Conservation (phyloP, 1,140 invertebrate genomes). For the Nomia melanderi region DNA sequence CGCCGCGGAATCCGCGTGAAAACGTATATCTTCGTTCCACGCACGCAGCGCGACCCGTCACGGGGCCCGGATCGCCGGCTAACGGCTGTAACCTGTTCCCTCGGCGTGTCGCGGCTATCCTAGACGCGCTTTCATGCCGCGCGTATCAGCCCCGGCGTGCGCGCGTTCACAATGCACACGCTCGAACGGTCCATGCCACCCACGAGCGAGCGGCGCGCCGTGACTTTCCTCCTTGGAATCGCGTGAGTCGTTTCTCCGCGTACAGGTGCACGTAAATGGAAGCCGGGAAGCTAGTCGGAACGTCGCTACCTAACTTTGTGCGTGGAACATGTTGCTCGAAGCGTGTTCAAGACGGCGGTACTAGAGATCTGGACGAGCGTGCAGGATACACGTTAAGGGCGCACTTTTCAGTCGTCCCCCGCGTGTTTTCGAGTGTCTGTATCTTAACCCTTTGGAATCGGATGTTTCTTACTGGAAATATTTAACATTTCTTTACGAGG, state of each 20-base stretch:
- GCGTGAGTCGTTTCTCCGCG: not conserved
- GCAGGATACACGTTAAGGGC: too few species aligned
- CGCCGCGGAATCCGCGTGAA: constrained; percentile 57
- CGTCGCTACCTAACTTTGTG: too few species aligned
- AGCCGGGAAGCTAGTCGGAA: too few species aligned
- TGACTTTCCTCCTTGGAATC: constrained; percentile 8
- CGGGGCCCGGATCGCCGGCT: not conserved
- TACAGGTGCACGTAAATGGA: constrained; percentile 20
- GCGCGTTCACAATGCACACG: constrained; percentile 13
- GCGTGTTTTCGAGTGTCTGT: too few species aligned
- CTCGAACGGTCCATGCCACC: constrained; percentile 12
- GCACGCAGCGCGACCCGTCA: not conserved
- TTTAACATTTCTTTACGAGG: too few species aligned
- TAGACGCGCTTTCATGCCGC: constrained; percentile 35
- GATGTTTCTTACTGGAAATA: too few species aligned
- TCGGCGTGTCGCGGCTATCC: constrained; percentile 7
- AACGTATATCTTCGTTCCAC: constrained; percentile 56
- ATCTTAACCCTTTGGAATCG: too few species aligned
- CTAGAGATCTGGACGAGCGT: too few species aligned
- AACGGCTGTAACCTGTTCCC: constrained; percentile 37
- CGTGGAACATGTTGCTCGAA: too few species aligned
- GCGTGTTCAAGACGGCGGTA: too few species aligned
- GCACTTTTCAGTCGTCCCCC: too few species aligned
- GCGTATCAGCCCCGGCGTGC: constrained; percentile 18
- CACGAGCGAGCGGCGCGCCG: constrained; percentile 2